Conservation (phyloP, 1,140 invertebrate genomes). For the Brachionus paranguensis region DNA sequence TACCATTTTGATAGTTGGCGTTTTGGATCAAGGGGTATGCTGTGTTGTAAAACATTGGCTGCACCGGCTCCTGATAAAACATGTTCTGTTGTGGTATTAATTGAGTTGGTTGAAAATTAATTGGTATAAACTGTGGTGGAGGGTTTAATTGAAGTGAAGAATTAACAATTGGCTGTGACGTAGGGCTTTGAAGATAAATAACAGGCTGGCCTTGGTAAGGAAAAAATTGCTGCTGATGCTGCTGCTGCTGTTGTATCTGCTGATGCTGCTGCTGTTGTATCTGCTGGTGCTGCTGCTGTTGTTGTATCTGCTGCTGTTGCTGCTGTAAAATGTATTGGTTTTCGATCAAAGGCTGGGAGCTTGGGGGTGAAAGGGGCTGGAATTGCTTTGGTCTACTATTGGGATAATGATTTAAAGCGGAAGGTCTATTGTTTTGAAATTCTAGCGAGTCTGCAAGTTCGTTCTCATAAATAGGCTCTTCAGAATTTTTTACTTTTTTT, state of each 20-base stretch:
- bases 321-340: conserved; percentile 17
- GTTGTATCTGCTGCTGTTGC: conserved; percentile 4
- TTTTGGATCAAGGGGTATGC: conserved; percentile 16
- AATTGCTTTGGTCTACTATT: neutral
- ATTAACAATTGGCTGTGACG: conserved; percentile 10
- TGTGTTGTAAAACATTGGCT: conserved; percentile 11
- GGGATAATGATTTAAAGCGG: neutral
- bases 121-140: neutral
- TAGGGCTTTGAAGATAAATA: neutral
- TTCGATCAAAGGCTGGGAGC: neutral
- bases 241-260: neutral
- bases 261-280: conserved; percentile 1
- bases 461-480: conserved; percentile 9
- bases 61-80: conserved; percentile 35
- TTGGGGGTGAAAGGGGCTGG: neutral
- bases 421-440: neutral
- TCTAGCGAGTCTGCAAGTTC: neutral
- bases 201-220: neutral
- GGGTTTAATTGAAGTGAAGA: conserved; percentile 22
- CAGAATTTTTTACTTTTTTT: neutral
- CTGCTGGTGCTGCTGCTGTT: neutral
- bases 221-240: neutral
- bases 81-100: neutral
- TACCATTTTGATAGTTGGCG: neutral
- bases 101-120: neutral